phyloP scores from a whole-genome alignment of 1,140 invertebrate species.

The Hyposmocoma kahamanoa region DNA sequence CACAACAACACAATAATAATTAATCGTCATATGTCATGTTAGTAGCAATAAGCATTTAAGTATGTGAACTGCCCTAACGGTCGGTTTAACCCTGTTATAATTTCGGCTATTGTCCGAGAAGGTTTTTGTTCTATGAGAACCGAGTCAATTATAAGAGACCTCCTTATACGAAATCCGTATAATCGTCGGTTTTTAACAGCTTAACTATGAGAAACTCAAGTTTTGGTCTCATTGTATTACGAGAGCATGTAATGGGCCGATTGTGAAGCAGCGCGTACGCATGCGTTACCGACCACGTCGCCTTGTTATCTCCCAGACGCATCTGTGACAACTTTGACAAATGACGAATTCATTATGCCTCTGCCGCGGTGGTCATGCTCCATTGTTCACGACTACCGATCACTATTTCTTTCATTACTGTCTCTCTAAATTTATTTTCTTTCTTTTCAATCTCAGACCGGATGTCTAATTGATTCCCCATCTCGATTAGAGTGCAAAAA shows the following conservation, averaged over 20 bases:
- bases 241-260: constrained; percentile 37
- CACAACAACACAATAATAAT: constrained; percentile 55
- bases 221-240: constrained; percentile 60
- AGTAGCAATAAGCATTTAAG: constrained; percentile 61
- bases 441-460: constrained; percentile 10
- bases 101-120: constrained; percentile 65
- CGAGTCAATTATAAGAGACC: constrained; percentile 61
- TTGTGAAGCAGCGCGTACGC: constrained; percentile 8
- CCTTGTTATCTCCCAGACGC: background rate
- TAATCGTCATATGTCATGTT: constrained; percentile 68
- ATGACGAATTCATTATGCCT: constrained; percentile 43
- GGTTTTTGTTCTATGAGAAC: constrained; percentile 70
- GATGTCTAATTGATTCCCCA: constrained; percentile 59
- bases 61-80: constrained; percentile 60
- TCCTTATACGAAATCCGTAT: constrained; percentile 60
- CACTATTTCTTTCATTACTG: constrained; percentile 31
- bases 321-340: constrained; percentile 32
- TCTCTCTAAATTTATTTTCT: background rate
- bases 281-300: constrained; percentile 1
- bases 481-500: constrained; percentile 35
- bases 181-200: constrained; percentile 69
- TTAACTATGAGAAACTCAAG: constrained; percentile 68
- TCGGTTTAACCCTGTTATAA: constrained; percentile 60
- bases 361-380: background rate
- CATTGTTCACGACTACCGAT: constrained; percentile 28